These are phyloP conservation scores for Gymnothorax reevesii DNA, from an alignment of 2,797 vertebrate species.

Conservation along the genomic window DNA sequence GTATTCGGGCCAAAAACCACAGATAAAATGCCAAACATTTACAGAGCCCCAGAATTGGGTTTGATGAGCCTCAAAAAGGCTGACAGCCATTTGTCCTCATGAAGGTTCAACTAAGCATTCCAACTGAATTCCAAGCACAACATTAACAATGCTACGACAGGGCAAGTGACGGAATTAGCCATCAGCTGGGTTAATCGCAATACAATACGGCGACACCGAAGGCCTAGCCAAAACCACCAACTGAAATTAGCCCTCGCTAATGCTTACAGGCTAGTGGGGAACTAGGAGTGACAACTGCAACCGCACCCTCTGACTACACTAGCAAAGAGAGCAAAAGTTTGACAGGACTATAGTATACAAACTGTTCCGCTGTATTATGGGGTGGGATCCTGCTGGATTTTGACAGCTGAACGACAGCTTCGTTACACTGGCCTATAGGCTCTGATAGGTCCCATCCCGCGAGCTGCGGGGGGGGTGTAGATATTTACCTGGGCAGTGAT, in stretches of 20 bases:
- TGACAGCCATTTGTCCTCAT: too few species aligned
- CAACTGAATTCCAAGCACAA: neutral
- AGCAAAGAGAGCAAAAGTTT: neutral
- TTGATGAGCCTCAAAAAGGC: too few species aligned
- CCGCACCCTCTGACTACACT: neutral
- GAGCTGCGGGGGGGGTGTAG: neutral
- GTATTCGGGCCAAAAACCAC: too few species aligned
- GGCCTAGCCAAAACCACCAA: neutral
- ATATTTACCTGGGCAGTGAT: slow-evolving; percentile 83
- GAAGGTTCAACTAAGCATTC: too few species aligned
- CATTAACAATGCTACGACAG: neutral
- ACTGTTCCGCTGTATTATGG: neutral
- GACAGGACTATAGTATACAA: neutral
- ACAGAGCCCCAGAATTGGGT: too few species aligned
- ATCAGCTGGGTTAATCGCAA: neutral
- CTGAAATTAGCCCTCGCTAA: neutral
- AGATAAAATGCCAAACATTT: too few species aligned
- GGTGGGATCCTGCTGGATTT: neutral
- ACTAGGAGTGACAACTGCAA: neutral
- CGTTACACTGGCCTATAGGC: neutral
- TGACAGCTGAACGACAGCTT: neutral
- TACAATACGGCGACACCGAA: neutral
- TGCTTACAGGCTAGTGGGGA: neutral
- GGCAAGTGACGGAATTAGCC: neutral
- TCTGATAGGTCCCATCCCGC: neutral